Evolutionary conservation across 2,113 vertebrate species (phyloP), one percentile per base, ranked within the genome.

Genomic region (Bujurquina vittata): DNA sequence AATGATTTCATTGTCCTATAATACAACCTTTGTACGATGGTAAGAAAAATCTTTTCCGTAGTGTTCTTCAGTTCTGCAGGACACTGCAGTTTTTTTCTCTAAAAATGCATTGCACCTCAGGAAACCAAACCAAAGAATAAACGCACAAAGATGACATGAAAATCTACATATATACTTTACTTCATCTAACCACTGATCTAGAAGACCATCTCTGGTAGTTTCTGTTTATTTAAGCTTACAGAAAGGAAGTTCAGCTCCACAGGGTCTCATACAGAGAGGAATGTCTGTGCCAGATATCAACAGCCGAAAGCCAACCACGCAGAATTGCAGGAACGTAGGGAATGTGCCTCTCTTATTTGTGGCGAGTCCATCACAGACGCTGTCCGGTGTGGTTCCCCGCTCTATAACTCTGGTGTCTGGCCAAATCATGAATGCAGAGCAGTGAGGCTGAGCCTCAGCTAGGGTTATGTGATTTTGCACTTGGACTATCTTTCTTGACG

Each of bases 261-360:
- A 4, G 82, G 84, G 87, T 74, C 80, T 67, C 58, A 4, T 43
- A 59, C 10, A 33, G 7, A 2, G 29, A 87, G 65, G 82, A 87
- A 84, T 89, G 84, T 72, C 52, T 81, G 84, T 22, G 79, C 52
- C 35, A 57, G 84, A 90, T 88, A 59, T 59, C 4, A 76, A 62
- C 37, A 79, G 76, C 86, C 58, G 56, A 76, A 77, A 87, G 56
- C 4, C 77, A 80, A 77, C 73, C 79, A 7, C 7, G 33, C 73
- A 72, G 84, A 76, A 75, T 75, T 37, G 10, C 65, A 56, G 72
- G 89, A 91, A 90, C 35, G 87, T 65, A 0, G 75, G 60, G 86
- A 92, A 92, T 90, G 87, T 37, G 46, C 65, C 65, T 87, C 63
- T 81, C 72, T 74, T 73, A 60, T 88, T 83, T 81, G 75, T 7